Conservation (phyloP, 2,888 invertebrate genomes). For the Zele albiditarsus region DNA sequence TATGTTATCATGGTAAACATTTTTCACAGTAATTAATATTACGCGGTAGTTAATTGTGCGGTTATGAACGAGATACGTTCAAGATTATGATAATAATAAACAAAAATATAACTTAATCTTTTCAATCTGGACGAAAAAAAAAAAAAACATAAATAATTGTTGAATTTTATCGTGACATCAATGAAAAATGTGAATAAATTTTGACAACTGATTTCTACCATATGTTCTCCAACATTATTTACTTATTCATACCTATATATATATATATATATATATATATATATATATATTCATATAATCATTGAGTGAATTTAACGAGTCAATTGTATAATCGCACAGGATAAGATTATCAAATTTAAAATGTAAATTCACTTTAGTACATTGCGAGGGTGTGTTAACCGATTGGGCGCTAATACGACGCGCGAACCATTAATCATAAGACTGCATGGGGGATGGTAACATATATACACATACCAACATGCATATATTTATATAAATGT, state of each 20-base stretch:
- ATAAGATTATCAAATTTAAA: slow-evolving; percentile 70
- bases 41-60: too few species aligned
- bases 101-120: too few species aligned
- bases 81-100: too few species aligned
- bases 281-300: neutral
- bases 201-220: neutral
- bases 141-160: too few species aligned
- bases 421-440: slow-evolving; percentile 72
- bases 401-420: slow-evolving; percentile 70
- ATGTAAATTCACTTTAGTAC: slow-evolving; percentile 66
- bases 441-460: slow-evolving; percentile 52
- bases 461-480: neutral
- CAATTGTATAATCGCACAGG: slow-evolving; percentile 25
- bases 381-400: slow-evolving; percentile 50
- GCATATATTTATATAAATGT: slow-evolving; percentile 25
- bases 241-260: neutral
- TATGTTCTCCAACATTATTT: slow-evolving; percentile 1
- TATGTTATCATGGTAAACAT: too few species aligned
- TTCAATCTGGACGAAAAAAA: too few species aligned
- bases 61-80: too few species aligned
- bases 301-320: slow-evolving; percentile 23
- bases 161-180: neutral
- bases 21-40: too few species aligned
- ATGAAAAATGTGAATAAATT: neutral
- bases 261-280: too few species aligned